phyloP scores from a whole-genome alignment of 2,113 vertebrate species.

The Daubentonia madagascariensis region DNA sequence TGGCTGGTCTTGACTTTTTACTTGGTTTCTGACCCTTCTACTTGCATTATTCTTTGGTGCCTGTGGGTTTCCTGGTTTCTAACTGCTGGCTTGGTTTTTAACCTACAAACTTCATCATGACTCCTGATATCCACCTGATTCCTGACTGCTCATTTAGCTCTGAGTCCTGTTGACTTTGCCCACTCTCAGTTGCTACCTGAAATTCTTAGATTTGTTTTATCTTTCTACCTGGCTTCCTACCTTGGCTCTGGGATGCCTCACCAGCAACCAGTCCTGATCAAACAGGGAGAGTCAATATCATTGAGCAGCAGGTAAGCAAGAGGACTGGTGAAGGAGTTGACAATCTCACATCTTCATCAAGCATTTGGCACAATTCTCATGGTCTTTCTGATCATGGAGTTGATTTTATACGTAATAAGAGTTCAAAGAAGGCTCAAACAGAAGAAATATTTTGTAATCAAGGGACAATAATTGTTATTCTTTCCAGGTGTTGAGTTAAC shows the following conservation, averaged over 20 bases:
- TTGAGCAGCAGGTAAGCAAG: neutral
- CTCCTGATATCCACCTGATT: neutral
- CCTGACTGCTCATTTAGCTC: neutral
- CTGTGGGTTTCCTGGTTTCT: neutral
- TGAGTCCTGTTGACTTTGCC: neutral
- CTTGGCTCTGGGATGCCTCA: neutral
- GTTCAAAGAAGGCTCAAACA: neutral
- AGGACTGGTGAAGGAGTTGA: neutral
- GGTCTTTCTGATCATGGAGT: neutral
- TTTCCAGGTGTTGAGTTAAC: slow-evolving; percentile 37
- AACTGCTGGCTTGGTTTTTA: neutral
- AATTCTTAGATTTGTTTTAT: neutral
- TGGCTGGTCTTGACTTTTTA: neutral
- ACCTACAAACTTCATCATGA: neutral
- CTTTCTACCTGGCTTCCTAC: neutral
- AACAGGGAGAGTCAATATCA: neutral
- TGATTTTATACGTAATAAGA: neutral
- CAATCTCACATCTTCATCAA: neutral
- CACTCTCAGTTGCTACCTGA: neutral
- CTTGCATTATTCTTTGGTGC: neutral
- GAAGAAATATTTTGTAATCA: slow-evolving; percentile 39
- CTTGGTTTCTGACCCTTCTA: neutral
- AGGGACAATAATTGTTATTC: neutral
- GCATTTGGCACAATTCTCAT: neutral
- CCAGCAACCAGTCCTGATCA: neutral